A percentile compares a stretch with the other conserved stretches of the same genome.
These are phyloP conservation scores for Casuarius casuarius DNA, from an alignment of 2,113 vertebrate species.

Conservation along the genomic window DNA sequence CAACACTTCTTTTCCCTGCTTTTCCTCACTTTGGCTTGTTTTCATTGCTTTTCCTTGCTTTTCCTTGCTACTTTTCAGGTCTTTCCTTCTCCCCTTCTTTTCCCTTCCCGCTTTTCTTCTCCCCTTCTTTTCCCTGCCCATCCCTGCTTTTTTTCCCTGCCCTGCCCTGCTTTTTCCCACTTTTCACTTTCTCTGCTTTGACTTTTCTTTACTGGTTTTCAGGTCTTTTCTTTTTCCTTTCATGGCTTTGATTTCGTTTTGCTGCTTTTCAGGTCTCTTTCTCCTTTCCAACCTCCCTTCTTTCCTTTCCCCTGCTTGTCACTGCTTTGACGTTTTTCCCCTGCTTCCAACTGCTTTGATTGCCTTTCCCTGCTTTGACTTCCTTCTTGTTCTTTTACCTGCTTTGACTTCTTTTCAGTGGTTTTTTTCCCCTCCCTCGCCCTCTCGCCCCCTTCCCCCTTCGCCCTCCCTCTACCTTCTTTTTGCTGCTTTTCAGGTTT, in stretches of 20 bases:
- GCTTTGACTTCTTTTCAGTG: background rate
- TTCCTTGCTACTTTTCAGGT: background rate
- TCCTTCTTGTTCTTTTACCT: background rate
- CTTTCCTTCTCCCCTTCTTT: background rate
- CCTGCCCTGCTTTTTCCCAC: background rate
- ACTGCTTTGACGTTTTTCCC: too few species aligned
- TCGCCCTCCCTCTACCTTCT: background rate
- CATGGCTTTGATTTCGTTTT: background rate
- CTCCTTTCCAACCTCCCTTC: too few species aligned
- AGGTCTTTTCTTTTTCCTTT: background rate
- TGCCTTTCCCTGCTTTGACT: background rate
- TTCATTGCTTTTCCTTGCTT: background rate
- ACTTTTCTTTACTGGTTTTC: background rate
- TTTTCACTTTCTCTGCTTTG: background rate
- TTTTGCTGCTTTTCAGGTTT: background rate
- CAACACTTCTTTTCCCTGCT: background rate
- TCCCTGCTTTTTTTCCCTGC: background rate
- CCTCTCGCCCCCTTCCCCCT: too few species aligned
- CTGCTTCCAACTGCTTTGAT: too few species aligned
- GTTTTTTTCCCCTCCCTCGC: background rate
- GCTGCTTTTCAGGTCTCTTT: too few species aligned
- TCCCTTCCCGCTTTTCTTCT: too few species aligned
- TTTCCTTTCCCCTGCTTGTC: too few species aligned
- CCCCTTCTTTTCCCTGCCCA: background rate
- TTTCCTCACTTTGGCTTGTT: background rate